phyloP scores from a whole-genome alignment of 2,113 vertebrate genomes.

The Riparia riparia region DNA sequence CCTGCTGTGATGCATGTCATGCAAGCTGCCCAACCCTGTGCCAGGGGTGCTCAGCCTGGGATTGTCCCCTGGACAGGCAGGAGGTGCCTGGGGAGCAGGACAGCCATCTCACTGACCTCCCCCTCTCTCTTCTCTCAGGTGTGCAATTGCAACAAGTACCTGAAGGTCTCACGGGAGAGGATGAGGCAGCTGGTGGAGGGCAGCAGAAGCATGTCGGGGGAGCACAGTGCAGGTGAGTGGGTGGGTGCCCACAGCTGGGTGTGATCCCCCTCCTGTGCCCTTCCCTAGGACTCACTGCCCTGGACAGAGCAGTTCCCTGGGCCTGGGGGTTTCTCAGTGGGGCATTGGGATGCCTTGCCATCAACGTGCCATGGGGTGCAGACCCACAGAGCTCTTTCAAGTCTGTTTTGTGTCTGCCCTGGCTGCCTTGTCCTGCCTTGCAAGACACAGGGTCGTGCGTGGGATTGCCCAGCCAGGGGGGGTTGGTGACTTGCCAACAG shows the following conservation, averaged over 20 bases:
- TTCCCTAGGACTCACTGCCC: background rate
- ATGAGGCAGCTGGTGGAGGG: constrained; percentile 77
- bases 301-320: accelerated
- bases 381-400: background rate
- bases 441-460: accelerated
- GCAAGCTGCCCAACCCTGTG: background rate
- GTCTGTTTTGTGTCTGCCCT: accelerated
- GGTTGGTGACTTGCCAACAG: background rate
- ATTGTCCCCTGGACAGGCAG: background rate
- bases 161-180: constrained; percentile 77
- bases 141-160: constrained; percentile 84
- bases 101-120: background rate
- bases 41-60: accelerated
- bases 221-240: background rate
- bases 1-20: accelerated
- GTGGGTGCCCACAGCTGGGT: accelerated
- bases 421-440: background rate
- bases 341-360: background rate
- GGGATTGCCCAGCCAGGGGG: background rate
- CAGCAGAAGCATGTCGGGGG: background rate
- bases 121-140: constrained; percentile 66
- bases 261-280: accelerated
- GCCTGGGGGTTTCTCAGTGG: background rate
- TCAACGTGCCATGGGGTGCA: background rate
- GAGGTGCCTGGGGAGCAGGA: accelerated